Conservation (phyloP, 2,113 vertebrate species). For the Condylura cristata region DNA sequence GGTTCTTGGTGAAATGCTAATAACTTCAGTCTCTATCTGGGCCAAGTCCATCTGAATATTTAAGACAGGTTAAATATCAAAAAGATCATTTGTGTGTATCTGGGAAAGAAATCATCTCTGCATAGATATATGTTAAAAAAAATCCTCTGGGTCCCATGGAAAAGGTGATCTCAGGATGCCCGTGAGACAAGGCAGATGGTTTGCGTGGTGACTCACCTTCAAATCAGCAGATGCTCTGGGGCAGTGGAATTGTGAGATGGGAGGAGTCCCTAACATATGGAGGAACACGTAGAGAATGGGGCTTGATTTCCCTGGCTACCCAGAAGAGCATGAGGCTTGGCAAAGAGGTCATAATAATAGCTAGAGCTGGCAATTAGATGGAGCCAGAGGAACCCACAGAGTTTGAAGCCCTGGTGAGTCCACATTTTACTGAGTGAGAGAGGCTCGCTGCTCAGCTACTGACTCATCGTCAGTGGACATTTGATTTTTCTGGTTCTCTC, state of each 20-base stretch:
- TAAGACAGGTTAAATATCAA: not conserved
- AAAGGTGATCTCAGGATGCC: not conserved
- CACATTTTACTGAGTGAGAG: not conserved
- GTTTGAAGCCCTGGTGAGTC: not conserved
- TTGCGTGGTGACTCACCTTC: not conserved
- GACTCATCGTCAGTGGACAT: not conserved
- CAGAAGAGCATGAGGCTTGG: not conserved
- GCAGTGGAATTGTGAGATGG: not conserved
- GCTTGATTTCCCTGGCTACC: not conserved
- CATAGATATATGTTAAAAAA: not conserved
- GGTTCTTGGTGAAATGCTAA: not conserved
- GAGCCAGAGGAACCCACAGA: not conserved
- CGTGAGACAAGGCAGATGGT: not conserved
- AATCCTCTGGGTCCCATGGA: not conserved
- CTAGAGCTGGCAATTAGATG: not conserved
- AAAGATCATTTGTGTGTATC: not conserved
- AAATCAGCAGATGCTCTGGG: not conserved
- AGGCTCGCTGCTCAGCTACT: not conserved
- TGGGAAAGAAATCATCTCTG: not conserved
- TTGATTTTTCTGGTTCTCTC: not conserved
- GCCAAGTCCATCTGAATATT: not conserved
- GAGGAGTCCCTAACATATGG: not conserved
- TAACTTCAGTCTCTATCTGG: not conserved
- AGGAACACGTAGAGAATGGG: not conserved
- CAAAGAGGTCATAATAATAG: accelerated